phyloP scores from a whole-genome alignment of 2,113 vertebrate genomes.

The Condylura cristata region DNA sequence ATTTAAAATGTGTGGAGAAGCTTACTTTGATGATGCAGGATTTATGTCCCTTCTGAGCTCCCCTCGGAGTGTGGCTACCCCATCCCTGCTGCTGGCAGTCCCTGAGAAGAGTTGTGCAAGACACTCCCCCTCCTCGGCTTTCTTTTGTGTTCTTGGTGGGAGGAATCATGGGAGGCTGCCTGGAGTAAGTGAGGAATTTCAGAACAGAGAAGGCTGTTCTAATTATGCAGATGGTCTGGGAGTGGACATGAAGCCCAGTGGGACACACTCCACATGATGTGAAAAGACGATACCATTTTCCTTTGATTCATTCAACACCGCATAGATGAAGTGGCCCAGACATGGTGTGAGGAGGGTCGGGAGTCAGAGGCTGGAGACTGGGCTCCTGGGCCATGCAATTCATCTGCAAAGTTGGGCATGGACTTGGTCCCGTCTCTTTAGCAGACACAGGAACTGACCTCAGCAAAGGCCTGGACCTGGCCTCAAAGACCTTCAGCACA shows the following conservation, averaged over 20 bases:
- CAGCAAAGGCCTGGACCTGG: not conserved
- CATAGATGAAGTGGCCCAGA: not conserved
- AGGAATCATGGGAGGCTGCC: not conserved
- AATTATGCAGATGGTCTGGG: not conserved
- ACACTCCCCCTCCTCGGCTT: not conserved
- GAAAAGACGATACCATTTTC: not conserved
- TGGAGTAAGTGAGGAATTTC: not conserved
- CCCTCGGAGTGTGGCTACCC: fast-evolving
- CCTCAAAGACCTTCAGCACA: not conserved
- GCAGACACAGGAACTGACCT: not conserved
- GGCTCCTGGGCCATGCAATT: fast-evolving
- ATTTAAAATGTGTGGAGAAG: not conserved
- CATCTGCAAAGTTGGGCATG: not conserved
- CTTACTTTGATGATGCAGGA: not conserved
- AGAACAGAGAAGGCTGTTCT: not conserved
- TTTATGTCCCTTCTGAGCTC: not conserved
- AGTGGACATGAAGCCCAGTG: not conserved
- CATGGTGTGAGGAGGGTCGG: not conserved
- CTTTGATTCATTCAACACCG: not conserved
- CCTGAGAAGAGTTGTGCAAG: not conserved
- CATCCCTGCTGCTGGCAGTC: too few species aligned
- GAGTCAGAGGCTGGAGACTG: too few species aligned
- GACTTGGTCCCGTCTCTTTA: not conserved
- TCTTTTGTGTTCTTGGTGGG: not conserved
- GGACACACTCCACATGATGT: not conserved